These are phyloP conservation scores for Euwallacea similis DNA, from an alignment of 1,140 invertebrate genomes.

Conservation along the genomic window DNA sequence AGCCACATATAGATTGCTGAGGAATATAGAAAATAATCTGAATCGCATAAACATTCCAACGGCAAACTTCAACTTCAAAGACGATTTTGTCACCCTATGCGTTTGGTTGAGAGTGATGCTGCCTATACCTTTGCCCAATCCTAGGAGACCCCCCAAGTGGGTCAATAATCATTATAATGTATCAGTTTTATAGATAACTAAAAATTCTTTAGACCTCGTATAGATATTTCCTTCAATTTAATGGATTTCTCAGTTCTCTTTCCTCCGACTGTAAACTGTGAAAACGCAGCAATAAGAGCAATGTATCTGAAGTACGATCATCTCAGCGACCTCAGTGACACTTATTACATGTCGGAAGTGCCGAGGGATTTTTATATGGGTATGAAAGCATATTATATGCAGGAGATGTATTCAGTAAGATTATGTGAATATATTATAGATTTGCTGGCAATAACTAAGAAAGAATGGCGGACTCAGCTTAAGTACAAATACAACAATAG, in stretches of 20 bases:
- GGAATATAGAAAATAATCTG: slow-evolving; percentile 59
- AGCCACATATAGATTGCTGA: slow-evolving; percentile 57
- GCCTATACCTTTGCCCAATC: slow-evolving; percentile 53
- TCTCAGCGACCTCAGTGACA: slow-evolving; percentile 56
- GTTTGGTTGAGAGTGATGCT: slow-evolving; percentile 58
- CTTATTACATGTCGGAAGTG: slow-evolving; percentile 49
- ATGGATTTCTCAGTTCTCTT: slow-evolving; percentile 61
- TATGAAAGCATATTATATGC: slow-evolving; percentile 6
- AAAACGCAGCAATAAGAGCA: slow-evolving; percentile 60
- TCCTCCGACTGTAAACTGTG: slow-evolving; percentile 55
- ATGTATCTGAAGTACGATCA: slow-evolving; percentile 67
- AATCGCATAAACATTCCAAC: slow-evolving; percentile 56
- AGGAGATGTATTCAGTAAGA: not conserved
- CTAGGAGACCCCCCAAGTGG: slow-evolving; percentile 46
- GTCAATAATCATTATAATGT: not conserved
- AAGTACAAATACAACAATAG: slow-evolving; percentile 48
- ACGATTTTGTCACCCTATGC: slow-evolving; percentile 56
- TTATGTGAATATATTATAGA: slow-evolving; percentile 33
- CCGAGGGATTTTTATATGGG: slow-evolving; percentile 42
- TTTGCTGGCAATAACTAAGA: slow-evolving; percentile 31
- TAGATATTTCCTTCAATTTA: slow-evolving; percentile 62
- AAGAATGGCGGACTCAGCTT: slow-evolving; percentile 42
- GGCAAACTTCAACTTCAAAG: slow-evolving; percentile 55
- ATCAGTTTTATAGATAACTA: not conserved
- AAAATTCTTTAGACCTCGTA: slow-evolving; percentile 49